Evolutionary conservation across 2,888 invertebrate species (phyloP).

Genomic region (Taphrorychus bicolor): DNA sequence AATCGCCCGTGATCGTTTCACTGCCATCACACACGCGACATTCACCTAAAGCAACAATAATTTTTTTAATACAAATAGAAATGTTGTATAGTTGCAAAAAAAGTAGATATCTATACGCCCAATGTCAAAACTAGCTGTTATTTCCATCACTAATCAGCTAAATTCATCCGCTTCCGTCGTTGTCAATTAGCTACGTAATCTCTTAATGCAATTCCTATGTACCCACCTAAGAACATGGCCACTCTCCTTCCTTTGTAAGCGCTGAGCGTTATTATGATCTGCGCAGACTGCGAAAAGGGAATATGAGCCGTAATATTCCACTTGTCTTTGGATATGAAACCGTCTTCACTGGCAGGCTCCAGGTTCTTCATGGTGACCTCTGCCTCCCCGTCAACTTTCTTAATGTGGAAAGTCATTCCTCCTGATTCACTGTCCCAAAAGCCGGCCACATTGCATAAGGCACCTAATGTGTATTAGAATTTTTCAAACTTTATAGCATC

Average conservation of each 20-base stretch:
- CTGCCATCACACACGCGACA: constrained; percentile 53
- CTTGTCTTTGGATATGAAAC: constrained; percentile 48
- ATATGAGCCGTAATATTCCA: constrained; percentile 50
- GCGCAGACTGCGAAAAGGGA: constrained; percentile 50
- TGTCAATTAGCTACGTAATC: too few species aligned
- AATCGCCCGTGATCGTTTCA: constrained; percentile 54
- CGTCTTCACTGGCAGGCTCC: constrained; percentile 36
- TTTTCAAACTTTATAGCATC: neutral
- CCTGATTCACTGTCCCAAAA: constrained; percentile 51
- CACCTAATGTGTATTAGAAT: constrained; percentile 43
- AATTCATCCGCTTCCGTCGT: too few species aligned
- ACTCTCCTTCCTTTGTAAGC: constrained; percentile 47
- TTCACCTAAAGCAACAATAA: constrained; percentile 55
- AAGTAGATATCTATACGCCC: too few species aligned
- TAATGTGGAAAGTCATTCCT: constrained; percentile 45
- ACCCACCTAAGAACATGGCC: constrained; percentile 52
- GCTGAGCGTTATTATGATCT: constrained; percentile 49
- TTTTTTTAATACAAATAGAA: too few species aligned
- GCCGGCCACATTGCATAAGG: constrained; percentile 49
- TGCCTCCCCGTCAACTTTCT: constrained; percentile 5
- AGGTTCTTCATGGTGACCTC: constrained; percentile 9
- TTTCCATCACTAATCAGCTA: too few species aligned
- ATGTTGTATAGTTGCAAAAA: too few species aligned
- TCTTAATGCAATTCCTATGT: too few species aligned
- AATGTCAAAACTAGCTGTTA: too few species aligned